Percentiles rank a stretch among this genome's conserved stretches.
phyloP scores from a whole-genome alignment of 2,113 vertebrate species.

The Talpa occidentalis region DNA sequence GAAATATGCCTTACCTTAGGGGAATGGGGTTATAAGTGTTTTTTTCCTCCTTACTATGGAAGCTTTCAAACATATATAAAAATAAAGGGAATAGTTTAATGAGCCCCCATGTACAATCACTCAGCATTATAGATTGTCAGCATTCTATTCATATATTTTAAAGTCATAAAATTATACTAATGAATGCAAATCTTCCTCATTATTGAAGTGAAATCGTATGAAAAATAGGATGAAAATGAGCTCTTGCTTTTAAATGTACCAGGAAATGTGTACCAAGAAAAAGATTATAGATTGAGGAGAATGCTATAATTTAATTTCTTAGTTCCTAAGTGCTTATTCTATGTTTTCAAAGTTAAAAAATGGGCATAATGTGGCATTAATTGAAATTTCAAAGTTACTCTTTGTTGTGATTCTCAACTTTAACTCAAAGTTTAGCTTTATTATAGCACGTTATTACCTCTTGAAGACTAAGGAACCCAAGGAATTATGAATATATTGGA shows the following conservation, averaged over 20 bases:
- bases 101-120: constrained; percentile 27
- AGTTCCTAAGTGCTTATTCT: constrained; percentile 81
- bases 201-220: constrained; percentile 67
- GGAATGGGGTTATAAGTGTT: constrained; percentile 56
- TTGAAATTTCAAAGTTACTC: constrained; percentile 33
- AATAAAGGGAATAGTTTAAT: constrained; percentile 56
- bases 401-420: constrained; percentile 28
- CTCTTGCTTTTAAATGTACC: constrained; percentile 79
- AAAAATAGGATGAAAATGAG: constrained; percentile 67
- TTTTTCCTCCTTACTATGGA: constrained; percentile 36
- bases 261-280: constrained; percentile 78
- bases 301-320: constrained; percentile 70
- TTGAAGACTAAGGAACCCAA: constrained; percentile 50
- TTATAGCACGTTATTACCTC: background rate
- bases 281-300: constrained; percentile 78
- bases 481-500: background rate
- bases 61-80: constrained; percentile 43
- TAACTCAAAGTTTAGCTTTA: constrained; percentile 33
- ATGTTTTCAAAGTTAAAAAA: constrained; percentile 62
- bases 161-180: constrained; percentile 43
- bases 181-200: constrained; percentile 28
- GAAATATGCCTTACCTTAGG: constrained; percentile 61
- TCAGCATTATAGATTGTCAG: constrained; percentile 41
- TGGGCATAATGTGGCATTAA: background rate
- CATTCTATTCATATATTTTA: constrained; percentile 57